Conservation (phyloP, 2,888 invertebrate genomes). For the Aporophyla lueneburgensis region DNA sequence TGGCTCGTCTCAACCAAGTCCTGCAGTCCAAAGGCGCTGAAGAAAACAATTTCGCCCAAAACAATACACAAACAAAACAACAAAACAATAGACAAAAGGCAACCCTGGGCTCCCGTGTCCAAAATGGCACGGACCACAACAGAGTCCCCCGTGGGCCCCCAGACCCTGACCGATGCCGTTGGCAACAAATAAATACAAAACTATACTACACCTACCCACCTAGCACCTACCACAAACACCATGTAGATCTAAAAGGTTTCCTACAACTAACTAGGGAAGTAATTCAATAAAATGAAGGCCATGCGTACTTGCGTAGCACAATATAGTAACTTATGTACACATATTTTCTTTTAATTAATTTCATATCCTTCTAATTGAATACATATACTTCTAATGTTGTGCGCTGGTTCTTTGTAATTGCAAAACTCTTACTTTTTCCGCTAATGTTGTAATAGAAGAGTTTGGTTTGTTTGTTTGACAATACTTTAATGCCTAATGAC, state of each 20-base stretch:
- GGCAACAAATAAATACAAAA: too few species aligned
- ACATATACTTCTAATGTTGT: not conserved
- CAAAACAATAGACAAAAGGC: too few species aligned
- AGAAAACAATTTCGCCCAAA: too few species aligned
- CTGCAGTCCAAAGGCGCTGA: too few species aligned
- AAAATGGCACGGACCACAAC: too few species aligned
- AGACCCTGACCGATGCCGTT: too few species aligned
- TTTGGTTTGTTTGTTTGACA: conserved; percentile 9
- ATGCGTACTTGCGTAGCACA: not conserved
- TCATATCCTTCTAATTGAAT: not conserved
- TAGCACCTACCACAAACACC: not conserved
- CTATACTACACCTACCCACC: too few species aligned
- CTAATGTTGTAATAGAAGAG: not conserved
- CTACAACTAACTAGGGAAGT: not conserved
- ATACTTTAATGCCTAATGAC: not conserved
- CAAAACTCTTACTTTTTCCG: not conserved
- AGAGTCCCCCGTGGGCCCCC: too few species aligned
- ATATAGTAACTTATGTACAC: not conserved
- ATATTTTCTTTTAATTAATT: conserved; percentile 16
- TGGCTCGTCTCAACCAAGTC: too few species aligned
- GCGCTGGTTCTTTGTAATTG: conserved; percentile 7
- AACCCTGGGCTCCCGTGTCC: too few species aligned
- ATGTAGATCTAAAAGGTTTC: not conserved
- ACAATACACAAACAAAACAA: too few species aligned
- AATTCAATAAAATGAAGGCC: not conserved